phyloP scores from a whole-genome alignment of 2,888 invertebrate species.

The Xanthia icteritia region DNA sequence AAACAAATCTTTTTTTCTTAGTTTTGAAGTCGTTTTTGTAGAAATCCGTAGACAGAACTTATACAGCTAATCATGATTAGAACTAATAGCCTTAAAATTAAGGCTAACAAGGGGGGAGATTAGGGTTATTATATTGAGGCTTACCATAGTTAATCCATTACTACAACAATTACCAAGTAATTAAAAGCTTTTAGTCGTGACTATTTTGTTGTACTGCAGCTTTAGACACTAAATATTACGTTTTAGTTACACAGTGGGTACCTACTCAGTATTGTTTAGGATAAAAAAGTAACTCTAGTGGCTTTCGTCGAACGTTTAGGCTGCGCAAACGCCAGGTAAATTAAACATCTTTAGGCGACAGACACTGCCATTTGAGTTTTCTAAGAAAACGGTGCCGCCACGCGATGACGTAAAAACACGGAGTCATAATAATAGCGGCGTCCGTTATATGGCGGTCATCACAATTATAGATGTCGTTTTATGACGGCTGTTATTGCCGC shows the following conservation, averaged over 20 bases:
- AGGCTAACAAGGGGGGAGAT: not conserved
- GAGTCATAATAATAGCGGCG: not conserved
- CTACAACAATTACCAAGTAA: not conserved
- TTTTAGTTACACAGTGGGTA: not conserved
- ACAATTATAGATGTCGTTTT: not conserved
- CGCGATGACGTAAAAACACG: too few species aligned
- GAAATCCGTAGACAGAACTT: not conserved
- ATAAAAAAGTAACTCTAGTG: not conserved
- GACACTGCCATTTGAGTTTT: not conserved
- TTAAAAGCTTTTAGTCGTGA: not conserved
- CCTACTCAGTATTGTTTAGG: not conserved
- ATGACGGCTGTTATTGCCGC: too few species aligned
- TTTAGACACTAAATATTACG: not conserved
- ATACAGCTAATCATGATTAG: not conserved
- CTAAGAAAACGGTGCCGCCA: not conserved
- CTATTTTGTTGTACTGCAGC: not conserved
- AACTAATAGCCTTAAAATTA: not conserved
- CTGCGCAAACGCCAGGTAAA: not conserved
- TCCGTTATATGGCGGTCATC: not conserved
- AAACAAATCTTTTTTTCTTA: not conserved
- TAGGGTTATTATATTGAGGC: too few species aligned
- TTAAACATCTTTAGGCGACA: not conserved
- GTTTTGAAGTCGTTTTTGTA: not conserved
- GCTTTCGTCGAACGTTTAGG: not conserved
- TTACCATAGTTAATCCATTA: not conserved